These are phyloP conservation scores for Drosophila borealis DNA, from an alignment of 2,888 invertebrate genomes.

Conservation along the genomic window DNA sequence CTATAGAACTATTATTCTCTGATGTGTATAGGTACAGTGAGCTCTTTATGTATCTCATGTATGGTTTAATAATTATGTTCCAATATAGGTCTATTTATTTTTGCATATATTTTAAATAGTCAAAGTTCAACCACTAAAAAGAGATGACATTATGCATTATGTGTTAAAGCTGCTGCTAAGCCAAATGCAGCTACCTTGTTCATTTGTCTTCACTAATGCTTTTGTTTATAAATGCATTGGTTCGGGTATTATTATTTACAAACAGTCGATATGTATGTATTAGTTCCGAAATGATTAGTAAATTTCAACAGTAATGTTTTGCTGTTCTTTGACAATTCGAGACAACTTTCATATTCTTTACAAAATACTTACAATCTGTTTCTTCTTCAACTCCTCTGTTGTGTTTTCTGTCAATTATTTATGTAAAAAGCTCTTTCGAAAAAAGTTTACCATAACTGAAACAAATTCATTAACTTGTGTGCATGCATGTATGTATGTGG, in stretches of 20 bases:
- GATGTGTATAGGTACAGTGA: too few relatives aligned
- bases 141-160: too few relatives aligned
- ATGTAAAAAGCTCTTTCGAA: slow-evolving; percentile 21
- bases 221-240: background rate
- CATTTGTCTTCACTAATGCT: background rate
- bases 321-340: slow-evolving; percentile 1
- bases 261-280: slow-evolving; percentile 4
- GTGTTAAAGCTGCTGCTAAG: too few relatives aligned
- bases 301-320: slow-evolving; percentile 5
- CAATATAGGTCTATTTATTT: too few relatives aligned
- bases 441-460: slow-evolving; percentile 5
- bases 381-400: slow-evolving; percentile 6
- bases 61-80: too few relatives aligned
- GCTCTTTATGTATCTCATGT: too few relatives aligned
- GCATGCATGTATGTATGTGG: slow-evolving; percentile 38
- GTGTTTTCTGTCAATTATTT: background rate
- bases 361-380: slow-evolving; percentile 5
- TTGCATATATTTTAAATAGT: too few relatives aligned
- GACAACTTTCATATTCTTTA: slow-evolving; percentile 4
- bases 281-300: background rate
- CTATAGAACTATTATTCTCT: too few relatives aligned
- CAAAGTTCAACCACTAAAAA: background rate
- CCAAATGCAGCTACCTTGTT: background rate
- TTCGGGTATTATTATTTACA: background rate
- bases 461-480: slow-evolving; percentile 15